A percentile compares a stretch with the other conserved stretches of the same genome.
Evolutionary conservation across 2,113 vertebrate genomes (phyloP).

Genomic region (Serinus canaria): DNA sequence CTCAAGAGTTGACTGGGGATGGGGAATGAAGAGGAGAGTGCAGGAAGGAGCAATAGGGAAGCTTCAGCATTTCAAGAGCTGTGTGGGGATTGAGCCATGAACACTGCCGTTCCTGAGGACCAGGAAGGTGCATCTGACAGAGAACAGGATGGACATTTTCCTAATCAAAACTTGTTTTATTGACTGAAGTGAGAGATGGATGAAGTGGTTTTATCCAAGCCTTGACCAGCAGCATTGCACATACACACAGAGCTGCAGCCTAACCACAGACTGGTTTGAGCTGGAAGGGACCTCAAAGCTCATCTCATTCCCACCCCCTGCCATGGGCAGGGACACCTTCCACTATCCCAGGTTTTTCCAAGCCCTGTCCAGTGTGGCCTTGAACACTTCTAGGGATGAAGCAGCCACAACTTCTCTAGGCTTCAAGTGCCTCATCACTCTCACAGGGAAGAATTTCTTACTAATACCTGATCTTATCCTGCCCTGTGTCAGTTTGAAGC

Average conservation of each 20-base stretch:
- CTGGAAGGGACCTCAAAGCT: background rate
- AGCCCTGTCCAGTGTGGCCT: background rate
- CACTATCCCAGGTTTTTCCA: background rate
- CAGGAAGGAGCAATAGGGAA: background rate
- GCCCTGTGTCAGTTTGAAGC: background rate
- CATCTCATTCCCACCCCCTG: no score
- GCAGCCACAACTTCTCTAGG: background rate
- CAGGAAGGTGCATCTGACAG: background rate
- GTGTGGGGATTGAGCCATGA: background rate
- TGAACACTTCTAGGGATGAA: background rate
- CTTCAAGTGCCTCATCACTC: background rate
- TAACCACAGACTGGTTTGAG: background rate
- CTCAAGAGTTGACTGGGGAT: background rate
- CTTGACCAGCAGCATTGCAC: background rate
- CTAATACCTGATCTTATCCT: background rate
- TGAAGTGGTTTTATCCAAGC: background rate
- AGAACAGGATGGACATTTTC: background rate
- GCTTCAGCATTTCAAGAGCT: background rate
- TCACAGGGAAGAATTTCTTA: background rate
- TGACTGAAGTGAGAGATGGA: background rate
- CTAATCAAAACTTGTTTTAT: background rate
- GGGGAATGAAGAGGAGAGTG: background rate
- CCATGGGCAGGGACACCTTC: background rate
- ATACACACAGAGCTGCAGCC: background rate
- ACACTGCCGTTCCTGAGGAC: background rate